These are phyloP conservation scores for Rutpela maculata DNA, from an alignment of 2,888 invertebrate species.

Conservation along the genomic window DNA sequence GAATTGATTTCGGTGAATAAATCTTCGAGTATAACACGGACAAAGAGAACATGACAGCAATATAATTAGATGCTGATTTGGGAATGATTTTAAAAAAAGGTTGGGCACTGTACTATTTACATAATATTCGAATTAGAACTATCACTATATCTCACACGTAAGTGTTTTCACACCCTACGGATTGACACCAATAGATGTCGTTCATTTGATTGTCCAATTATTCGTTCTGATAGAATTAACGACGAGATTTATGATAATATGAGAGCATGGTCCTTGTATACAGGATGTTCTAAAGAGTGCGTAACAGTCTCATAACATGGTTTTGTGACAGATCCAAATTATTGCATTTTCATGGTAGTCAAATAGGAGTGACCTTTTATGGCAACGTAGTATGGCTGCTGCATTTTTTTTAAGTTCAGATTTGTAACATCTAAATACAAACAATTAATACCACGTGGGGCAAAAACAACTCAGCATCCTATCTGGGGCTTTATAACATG, in stretches of 20 bases:
- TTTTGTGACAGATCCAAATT: too few relatives aligned
- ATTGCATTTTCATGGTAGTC: too few relatives aligned
- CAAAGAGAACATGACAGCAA: slow-evolving; percentile 28
- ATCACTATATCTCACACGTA: slow-evolving; percentile 7
- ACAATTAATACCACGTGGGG: too few relatives aligned
- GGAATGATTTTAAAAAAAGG: slow-evolving; percentile 29
- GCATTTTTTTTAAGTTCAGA: too few relatives aligned
- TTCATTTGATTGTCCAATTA: not conserved
- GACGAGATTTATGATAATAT: not conserved
- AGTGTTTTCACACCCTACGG: slow-evolving; percentile 23
- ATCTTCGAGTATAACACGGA: slow-evolving; percentile 24
- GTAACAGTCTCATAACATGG: too few relatives aligned
- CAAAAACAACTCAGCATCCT: too few relatives aligned
- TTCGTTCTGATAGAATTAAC: not conserved
- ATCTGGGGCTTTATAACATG: too few relatives aligned
- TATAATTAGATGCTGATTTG: slow-evolving; percentile 39
- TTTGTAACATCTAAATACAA: too few relatives aligned
- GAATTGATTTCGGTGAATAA: slow-evolving; percentile 40
- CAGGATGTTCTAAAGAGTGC: too few relatives aligned
- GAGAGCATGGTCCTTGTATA: too few relatives aligned
- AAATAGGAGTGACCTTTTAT: too few relatives aligned
- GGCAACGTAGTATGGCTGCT: too few relatives aligned
- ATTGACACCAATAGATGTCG: slow-evolving; percentile 15
- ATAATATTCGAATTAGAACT: slow-evolving; percentile 40
- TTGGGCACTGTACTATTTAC: slow-evolving; percentile 27